Conservation (phyloP, 2,113 vertebrate genomes). For the Neopipo cinnamomea region DNA sequence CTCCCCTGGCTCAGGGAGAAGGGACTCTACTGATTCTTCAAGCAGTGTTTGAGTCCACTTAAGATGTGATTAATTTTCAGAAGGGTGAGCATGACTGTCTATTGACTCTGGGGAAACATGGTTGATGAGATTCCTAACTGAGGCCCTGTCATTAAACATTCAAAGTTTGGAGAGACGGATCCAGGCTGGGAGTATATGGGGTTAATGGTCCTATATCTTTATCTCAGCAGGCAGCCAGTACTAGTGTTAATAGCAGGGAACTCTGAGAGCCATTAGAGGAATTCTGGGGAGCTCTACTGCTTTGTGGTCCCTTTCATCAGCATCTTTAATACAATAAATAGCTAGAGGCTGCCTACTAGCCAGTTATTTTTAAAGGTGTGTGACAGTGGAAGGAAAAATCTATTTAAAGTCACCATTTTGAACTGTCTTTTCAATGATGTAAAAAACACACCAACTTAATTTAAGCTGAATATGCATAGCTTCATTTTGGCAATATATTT, state of each 20-base stretch:
- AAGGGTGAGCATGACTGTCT: not conserved
- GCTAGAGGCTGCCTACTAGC: conserved; percentile 14
- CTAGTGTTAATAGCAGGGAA: not conserved
- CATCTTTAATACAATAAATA: conserved; percentile 21
- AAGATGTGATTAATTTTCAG: not conserved
- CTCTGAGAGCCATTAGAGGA: not conserved
- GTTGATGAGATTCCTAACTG: not conserved
- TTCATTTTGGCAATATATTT: not conserved
- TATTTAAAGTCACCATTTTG: conserved; percentile 10
- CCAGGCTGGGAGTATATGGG: not conserved
- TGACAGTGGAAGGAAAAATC: not conserved
- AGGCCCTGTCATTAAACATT: not conserved
- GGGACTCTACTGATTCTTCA: not conserved
- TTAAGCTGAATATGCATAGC: not conserved
- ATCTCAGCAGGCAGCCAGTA: conserved; percentile 2
- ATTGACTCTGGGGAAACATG: not conserved
- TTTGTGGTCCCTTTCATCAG: conserved; percentile 31
- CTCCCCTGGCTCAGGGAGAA: not conserved
- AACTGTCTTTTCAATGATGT: not conserved
- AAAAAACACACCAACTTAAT: not conserved
- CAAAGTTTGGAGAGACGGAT: not conserved
- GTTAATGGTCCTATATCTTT: conserved; percentile 5
- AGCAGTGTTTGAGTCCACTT: not conserved
- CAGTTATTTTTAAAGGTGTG: conserved; percentile 19
- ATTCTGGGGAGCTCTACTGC: not conserved